Percentiles rank a stretch among this genome's conserved stretches.
phyloP scores from a whole-genome alignment of 1,140 invertebrate genomes.

The Drosophila carrolli region DNA sequence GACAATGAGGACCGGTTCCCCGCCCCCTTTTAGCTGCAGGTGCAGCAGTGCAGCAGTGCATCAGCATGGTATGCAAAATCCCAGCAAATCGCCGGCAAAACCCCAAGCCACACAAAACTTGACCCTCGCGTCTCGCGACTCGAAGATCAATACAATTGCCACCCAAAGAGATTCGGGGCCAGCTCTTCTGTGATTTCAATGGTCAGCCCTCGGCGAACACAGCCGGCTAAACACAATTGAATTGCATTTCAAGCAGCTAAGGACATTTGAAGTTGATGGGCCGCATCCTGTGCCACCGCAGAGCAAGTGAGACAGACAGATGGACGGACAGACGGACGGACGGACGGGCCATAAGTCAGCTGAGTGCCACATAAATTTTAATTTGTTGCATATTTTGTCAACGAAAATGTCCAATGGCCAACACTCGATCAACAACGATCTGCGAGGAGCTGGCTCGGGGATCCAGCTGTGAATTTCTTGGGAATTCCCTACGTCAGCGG shows the following conservation, averaged over 20 bases:
- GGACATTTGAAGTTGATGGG: conserved; percentile 81
- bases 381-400: conserved; percentile 85
- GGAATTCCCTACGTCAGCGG: conserved; percentile 77
- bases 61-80: conserved; percentile 50
- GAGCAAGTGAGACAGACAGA: not conserved
- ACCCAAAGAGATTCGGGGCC: conserved; percentile 55
- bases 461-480: conserved; percentile 84
- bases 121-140: conserved; percentile 48
- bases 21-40: conserved; percentile 56
- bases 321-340: not conserved
- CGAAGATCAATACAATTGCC: conserved; percentile 80
- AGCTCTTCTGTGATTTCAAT: conserved; percentile 31
- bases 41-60: conserved; percentile 56
- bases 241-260: conserved; percentile 81
- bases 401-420: conserved; percentile 47
- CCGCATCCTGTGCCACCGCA: conserved; percentile 64
- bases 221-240: conserved; percentile 70
- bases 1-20: conserved; percentile 69
- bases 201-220: conserved; percentile 23
- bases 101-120: conserved; percentile 14
- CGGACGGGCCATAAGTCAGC: conserved; percentile 60
- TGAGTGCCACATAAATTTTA: conserved; percentile 81
- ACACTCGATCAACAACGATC: not conserved
- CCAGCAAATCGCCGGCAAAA: not conserved
- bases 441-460: not conserved